Evolutionary conservation across 2,797 vertebrate genomes (phyloP).

Genomic region (Neosilurus mollespiculum): DNA sequence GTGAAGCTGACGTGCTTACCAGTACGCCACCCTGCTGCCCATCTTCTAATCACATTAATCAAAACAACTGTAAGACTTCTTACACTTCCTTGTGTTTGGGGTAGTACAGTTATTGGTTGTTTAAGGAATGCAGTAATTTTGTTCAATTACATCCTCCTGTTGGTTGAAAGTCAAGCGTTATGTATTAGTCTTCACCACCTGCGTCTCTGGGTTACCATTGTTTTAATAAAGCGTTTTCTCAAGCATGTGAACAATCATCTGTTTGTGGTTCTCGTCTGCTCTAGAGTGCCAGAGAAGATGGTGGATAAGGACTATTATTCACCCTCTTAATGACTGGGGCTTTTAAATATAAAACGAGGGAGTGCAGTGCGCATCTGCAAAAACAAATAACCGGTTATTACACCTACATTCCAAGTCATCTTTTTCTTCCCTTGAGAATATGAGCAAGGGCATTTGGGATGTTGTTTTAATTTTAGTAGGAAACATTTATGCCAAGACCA

Average conservation of each 20-base stretch:
- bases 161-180: background rate
- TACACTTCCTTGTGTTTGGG: background rate
- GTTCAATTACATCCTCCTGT: background rate
- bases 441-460: background rate
- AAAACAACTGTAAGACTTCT: background rate
- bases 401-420: background rate
- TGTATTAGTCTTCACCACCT: constrained; percentile 2
- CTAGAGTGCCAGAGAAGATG: constrained; percentile 16
- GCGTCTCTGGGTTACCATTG: constrained; percentile 19
- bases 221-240: constrained; percentile 8
- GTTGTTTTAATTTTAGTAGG: background rate
- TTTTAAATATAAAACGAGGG: constrained; percentile 16
- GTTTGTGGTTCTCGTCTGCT: constrained; percentile 8
- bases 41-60: background rate
- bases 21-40: no score
- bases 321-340: constrained; percentile 7
- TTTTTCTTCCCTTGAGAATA: background rate
- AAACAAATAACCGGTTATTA: background rate
- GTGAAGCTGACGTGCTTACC: no score
- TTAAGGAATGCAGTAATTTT: background rate
- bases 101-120: background rate
- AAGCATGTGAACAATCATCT: constrained; percentile 23
- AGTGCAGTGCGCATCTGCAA: constrained; percentile 13
- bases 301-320: constrained; percentile 28
- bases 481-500: background rate